Evolutionary conservation across 1,140 invertebrate species (phyloP), one percentile per base, ranked within the genome.

Genomic region (Helicorthomorpha holstii): DNA sequence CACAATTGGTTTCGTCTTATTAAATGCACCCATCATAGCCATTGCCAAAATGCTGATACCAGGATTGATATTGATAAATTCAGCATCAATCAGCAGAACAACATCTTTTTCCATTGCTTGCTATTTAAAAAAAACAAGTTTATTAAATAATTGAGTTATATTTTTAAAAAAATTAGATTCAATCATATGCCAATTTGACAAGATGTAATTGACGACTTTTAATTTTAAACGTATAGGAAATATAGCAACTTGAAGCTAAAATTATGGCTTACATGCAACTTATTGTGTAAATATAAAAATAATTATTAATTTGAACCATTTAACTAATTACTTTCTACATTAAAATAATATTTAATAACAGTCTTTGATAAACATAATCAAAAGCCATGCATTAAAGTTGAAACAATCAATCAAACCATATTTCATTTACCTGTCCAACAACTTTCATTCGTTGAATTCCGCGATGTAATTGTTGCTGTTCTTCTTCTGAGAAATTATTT

Each of bases 21-120:
- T 69, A 51, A 62, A 62, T 0, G 55, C 48, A 19, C 56, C 51
- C 65, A 67, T 68, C 43, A 66, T 56, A 19, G 61, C 59, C 27
- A 66, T 52, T 16, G 64, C 58, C 3, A 69, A 29, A 1, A 58
- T 53, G 7, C 59, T 60, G 52, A 67, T 66, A 16, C 59, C 66
- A 12, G 59, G 59, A 47, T 68, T 66, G 27, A 67, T 62, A 43
- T 62, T 64, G 1, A 57, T 64, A 44, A 63, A 66, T 58, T 69
- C 67, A 1, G 66, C 66, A 56, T 69, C 67, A 24, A 66, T 60
- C 2, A 66, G 46, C 2, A 68, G 38, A 16, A 69, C 52, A 22
- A 46, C 47, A 4, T 27, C 2, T 24, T 57, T 46, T 22, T 41
- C n/a, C 1, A 58, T 49, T 29, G 27, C 47, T 53, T 58, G 25